Evolutionary conservation across 1,140 invertebrate genomes (phyloP).

Genomic region (Hypsibius dujardini): DNA sequence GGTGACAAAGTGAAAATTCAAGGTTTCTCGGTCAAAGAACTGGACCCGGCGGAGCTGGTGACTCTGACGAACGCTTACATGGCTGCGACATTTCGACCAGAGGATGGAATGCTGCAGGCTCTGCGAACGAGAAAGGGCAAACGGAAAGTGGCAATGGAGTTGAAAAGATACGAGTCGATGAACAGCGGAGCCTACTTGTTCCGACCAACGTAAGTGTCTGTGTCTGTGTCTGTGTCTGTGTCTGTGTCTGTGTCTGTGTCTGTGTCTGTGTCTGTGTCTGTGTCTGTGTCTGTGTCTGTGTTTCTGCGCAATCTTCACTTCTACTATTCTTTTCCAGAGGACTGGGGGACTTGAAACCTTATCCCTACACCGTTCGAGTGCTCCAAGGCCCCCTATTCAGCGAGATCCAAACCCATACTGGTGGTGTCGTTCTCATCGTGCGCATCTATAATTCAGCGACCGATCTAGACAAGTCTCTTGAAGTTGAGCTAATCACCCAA

Average conservation of each 20-base stretch:
- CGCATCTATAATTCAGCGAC: constrained; percentile 42
- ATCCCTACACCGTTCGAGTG: constrained; percentile 43
- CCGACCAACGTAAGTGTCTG: no score
- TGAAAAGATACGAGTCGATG: background rate
- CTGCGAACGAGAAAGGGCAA: background rate
- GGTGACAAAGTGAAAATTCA: background rate
- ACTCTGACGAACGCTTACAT: background rate
- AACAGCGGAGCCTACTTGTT: constrained; percentile 73
- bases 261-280: no score
- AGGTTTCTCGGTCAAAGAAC: background rate
- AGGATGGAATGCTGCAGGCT: background rate
- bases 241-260: no score
- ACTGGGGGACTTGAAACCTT: constrained; percentile 41
- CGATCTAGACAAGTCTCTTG: constrained; percentile 42
- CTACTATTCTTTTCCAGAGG: no score
- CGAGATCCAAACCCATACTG: constrained; percentile 59
- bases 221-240: no score
- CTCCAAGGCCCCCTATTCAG: constrained; percentile 58
- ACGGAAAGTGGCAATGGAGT: background rate
- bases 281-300: no score
- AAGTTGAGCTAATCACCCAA: constrained; percentile 58
- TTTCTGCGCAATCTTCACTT: no score
- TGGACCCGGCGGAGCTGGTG: no score
- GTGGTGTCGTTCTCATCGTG: constrained; percentile 54
- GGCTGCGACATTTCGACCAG: background rate